Base-by-base conservation (phyloP, 2,113 vertebrate species). In the Chascanopsetta lugubris region DNA sequence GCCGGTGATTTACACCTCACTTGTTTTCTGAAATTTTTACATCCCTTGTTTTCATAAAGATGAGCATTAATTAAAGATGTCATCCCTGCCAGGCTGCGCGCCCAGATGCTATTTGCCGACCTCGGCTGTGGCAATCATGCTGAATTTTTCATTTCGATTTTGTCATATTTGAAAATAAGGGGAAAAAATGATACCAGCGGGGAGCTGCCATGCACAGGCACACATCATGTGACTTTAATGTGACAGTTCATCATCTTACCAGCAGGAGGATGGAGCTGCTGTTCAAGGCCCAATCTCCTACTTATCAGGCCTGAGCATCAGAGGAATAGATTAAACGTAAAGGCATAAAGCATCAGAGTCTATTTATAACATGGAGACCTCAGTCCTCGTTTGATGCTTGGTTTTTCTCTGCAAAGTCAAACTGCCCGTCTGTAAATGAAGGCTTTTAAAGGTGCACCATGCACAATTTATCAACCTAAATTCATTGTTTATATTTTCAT, bases 31-130 rank as follows among this genome's bases (percentile, higher is more conserved):
- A n/a, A n/a, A 13, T 38, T 38, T 38, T 15, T 5, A 38, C 34
- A 36, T 38, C 12, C 13, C 34, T 18, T 42, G 7, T n/a, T 42
- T n/a, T 4, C 11, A 42, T 42, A 42, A 42, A 42, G 38, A 42
- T 42, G 38, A 42, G 38, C 38, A 18, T 61, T 11, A 47, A 30
- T 32, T 25, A 38, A 63, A 46, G n/a, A 51, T 69, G 21, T 61
- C 15, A n/a, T 21, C 17, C 43, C 11, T 2, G 15, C 2, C 8
- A 38, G 12, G 20, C 6, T 40, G 21, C 20, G 8, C 1, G 29
- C 13, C 29, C 5, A 18, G n/a, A n/a, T 42, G 6, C n/a, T 13
- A n/a, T 42, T 18, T 42, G 15, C 38, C n/a, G 17, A 42, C 17
- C 17, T 42, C 8, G 17, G 38, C 2, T 1, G 0, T 2, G 2